A percentile compares a stretch with the other conserved stretches of the same genome.
phyloP scores from a whole-genome alignment of 1,140 invertebrate species.

The Drosophila orena region DNA sequence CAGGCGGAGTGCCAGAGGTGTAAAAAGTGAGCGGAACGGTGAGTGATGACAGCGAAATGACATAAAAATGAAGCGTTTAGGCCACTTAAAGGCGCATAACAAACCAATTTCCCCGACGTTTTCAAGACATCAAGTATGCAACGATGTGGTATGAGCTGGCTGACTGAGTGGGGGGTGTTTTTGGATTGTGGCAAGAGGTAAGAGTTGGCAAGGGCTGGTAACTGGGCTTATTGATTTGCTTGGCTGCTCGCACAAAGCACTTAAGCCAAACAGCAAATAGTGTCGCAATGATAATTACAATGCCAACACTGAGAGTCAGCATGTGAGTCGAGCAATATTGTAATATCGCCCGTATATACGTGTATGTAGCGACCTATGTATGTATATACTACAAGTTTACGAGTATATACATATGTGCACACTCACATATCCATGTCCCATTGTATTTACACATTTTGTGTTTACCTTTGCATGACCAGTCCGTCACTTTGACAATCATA shows the following conservation, averaged over 20 bases:
- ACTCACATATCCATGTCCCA: slow-evolving; percentile 41
- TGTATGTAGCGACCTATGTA: neutral
- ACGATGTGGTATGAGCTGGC: slow-evolving; percentile 33
- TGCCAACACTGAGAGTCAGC: slow-evolving; percentile 57
- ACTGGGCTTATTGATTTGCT: slow-evolving; percentile 66
- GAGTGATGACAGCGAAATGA: slow-evolving; percentile 69
- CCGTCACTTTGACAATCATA: slow-evolving; percentile 82
- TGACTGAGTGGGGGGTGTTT: neutral
- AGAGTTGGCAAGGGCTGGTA: slow-evolving; percentile 15
- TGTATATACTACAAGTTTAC: neutral
- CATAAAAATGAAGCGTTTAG: slow-evolving; percentile 82
- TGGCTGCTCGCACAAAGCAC: slow-evolving; percentile 55
- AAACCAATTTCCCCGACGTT: slow-evolving; percentile 64
- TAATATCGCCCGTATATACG: slow-evolving; percentile 29
- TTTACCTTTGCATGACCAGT: slow-evolving; percentile 82
- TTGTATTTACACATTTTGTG: slow-evolving; percentile 81
- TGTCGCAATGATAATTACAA: slow-evolving; percentile 82
- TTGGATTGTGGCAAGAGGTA: neutral
- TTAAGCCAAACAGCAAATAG: slow-evolving; percentile 79
- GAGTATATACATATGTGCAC: slow-evolving; percentile 4
- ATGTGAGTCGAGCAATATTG: slow-evolving; percentile 39
- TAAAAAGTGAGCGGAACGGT: slow-evolving; percentile 8
- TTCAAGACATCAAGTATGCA: slow-evolving; percentile 72
- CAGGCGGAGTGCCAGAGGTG: neutral
- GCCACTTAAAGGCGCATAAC: slow-evolving; percentile 80